Base-by-base conservation (phyloP, 2,888 invertebrate genomes). In the Lithodes maja region DNA sequence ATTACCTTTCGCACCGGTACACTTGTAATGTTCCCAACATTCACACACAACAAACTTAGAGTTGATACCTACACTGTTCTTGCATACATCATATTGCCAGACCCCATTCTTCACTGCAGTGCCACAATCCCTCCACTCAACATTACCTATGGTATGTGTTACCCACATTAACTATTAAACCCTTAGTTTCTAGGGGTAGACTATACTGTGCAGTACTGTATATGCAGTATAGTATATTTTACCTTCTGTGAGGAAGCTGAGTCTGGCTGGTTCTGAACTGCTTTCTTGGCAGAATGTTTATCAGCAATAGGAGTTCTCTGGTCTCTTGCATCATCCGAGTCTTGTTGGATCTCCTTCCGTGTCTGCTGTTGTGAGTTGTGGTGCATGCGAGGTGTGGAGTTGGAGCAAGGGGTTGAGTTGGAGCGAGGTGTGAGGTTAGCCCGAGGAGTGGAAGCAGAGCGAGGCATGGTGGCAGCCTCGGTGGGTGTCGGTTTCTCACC, bases 381-480 rank as follows among this genome's bases (percentile, higher is more conserved):
- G 12, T 49, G 78, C n/a, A 12, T 50, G 82, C n/a, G 75, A 71
- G 17, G 81, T 17, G n/a, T 61, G 74, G 54, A 54, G 2, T 55
- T 68, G 5, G 9, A 12, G 55, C 55, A 50, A 33, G 68, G 77
- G 1, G 78, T 77, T 55, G 78, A 53, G 74, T 54, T 12, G 9
- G 71, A 71, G 15, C 80, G 80, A 54, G 53, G 80, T 33, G 69
- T 33, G 69, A 7, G 49, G 71, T 53, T 52, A 33, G 53, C 3
- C 7, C 68, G 71, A 15, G 68, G 74, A 75, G 61, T 82, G 83
- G 12, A 17, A 54, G 75, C 77, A 69, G 85, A 33, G n/a, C 50
- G 33, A n/a, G 74, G 74, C 49, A n/a, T 74, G 78, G 33, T 75
- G 75, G 81, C 33, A 54, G 15, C 17, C 17, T 33, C 52, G n/a